Percentiles rank a stretch among this genome's conserved stretches.
phyloP scores from a whole-genome alignment of 2,797 vertebrate genomes.

The Eulemur albifrons region DNA sequence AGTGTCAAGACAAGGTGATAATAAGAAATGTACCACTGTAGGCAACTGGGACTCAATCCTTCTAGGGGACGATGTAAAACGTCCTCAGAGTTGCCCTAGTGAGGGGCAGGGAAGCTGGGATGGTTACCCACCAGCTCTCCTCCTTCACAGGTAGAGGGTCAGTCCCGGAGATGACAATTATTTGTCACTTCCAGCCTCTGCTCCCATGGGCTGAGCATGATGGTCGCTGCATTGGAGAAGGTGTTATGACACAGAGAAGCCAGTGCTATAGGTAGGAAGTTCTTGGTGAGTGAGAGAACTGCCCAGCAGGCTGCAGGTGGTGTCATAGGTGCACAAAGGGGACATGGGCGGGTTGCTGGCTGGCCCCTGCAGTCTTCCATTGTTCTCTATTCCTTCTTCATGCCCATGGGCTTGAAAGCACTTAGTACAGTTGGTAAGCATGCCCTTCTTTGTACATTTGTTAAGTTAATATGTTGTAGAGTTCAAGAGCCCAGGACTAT shows the following conservation, averaged over 20 bases:
- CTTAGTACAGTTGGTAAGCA: too few relatives aligned
- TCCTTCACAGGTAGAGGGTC: background rate
- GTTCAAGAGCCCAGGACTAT: background rate
- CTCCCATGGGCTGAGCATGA: background rate
- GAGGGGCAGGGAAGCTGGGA: too few relatives aligned
- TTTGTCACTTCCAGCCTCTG: background rate
- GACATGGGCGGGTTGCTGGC: fast-evolving
- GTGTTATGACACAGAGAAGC: background rate
- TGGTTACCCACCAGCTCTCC: too few relatives aligned
- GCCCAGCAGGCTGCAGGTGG: too few relatives aligned
- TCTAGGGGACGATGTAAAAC: too few relatives aligned
- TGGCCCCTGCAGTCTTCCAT: background rate
- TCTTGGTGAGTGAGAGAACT: background rate
- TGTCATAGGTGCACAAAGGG: background rate
- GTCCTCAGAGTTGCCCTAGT: background rate
- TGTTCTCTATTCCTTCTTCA: background rate
- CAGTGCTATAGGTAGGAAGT: background rate
- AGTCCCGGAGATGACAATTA: background rate
- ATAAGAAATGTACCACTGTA: background rate
- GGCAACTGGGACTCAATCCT: background rate
- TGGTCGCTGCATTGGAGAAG: fast-evolving
- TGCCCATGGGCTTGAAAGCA: background rate
- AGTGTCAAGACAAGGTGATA: background rate
- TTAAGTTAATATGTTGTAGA: background rate
- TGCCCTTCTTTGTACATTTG: background rate